A percentile compares a stretch with the other conserved stretches of the same genome.
Conservation (phyloP, 2,113 vertebrate species). For the Xiphophorus hellerii region DNA sequence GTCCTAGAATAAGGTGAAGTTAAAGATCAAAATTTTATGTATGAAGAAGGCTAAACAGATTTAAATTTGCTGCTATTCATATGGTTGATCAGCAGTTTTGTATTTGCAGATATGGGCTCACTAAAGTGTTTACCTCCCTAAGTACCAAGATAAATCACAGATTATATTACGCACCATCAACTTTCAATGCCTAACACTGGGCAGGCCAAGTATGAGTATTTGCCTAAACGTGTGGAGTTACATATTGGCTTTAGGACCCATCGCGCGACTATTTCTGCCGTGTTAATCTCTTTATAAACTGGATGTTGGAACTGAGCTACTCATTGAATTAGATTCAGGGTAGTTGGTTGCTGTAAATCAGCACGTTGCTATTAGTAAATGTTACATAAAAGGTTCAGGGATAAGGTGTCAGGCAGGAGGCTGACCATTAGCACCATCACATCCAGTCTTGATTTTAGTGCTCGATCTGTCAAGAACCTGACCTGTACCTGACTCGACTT, state of each 20-base stretch:
- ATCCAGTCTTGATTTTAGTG: constrained; percentile 38
- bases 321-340: constrained; percentile 20
- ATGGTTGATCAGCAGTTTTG: background rate
- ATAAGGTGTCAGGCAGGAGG: constrained; percentile 45
- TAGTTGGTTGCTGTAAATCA: constrained; percentile 41
- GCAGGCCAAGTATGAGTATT: background rate
- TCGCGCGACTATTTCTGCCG: background rate
- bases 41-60: background rate
- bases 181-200: constrained; percentile 8
- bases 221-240: background rate
- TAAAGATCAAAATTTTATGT: background rate
- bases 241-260: background rate
- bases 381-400: constrained; percentile 53
- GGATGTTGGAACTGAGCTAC: background rate
- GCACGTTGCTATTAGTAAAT: constrained; percentile 64
- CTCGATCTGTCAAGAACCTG: constrained; percentile 10
- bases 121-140: background rate
- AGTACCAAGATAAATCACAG: constrained; percentile 7
- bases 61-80: background rate
- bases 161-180: constrained; percentile 40
- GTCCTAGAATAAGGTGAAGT: background rate
- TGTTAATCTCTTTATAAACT: constrained; percentile 21
- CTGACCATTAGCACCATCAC: constrained; percentile 18
- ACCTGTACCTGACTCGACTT: background rate
- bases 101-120: background rate